Conservation (phyloP, 2,113 vertebrate species). For the Puffinus mauretanicus region DNA sequence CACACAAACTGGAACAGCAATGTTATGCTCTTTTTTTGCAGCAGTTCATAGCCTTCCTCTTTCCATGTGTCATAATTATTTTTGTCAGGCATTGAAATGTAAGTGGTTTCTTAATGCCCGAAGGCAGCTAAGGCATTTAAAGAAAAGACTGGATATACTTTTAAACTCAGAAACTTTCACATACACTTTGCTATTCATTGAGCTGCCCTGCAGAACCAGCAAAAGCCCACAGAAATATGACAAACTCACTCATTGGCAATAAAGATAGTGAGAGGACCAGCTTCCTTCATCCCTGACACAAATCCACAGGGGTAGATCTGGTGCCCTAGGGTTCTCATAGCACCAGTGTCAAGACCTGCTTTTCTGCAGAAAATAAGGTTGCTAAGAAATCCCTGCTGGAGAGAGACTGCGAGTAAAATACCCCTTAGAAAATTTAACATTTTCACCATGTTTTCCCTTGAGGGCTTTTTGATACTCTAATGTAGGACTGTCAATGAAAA, state of each 20-base stretch:
- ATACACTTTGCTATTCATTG: not conserved
- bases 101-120: not conserved
- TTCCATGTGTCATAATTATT: not conserved
- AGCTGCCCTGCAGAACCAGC: not conserved
- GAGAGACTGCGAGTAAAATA: not conserved
- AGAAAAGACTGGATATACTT: not conserved
- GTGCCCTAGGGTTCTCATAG: not conserved
- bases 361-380: not conserved
- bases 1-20: not conserved
- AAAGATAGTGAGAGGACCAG: not conserved
- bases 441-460: too few species aligned
- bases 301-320: not conserved
- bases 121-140: not conserved
- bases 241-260: not conserved
- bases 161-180: not conserved
- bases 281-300: not conserved
- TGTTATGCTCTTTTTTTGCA: not conserved
- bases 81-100: not conserved
- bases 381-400: not conserved
- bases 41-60: not conserved
- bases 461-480: too few species aligned
- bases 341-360: not conserved
- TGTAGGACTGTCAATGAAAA: too few species aligned
- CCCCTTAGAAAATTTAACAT: too few species aligned
- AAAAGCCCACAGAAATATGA: not conserved